phyloP scores from a whole-genome alignment of 2,113 vertebrate genomes.

The Anser cygnoides region DNA sequence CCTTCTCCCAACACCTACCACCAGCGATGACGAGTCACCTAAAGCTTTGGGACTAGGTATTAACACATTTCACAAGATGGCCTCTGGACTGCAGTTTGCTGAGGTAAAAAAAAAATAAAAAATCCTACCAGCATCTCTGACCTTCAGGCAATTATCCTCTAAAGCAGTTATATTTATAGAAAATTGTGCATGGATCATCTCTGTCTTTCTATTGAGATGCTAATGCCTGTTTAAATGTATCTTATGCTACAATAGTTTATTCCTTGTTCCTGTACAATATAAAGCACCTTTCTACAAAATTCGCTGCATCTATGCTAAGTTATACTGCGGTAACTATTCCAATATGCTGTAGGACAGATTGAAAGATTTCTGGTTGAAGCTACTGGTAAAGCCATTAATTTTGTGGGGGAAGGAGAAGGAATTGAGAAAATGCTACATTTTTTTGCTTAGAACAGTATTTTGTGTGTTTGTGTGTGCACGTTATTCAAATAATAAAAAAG shows the following conservation, averaged over 20 bases:
- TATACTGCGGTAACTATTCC: background rate
- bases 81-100: background rate
- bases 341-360: background rate
- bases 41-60: background rate
- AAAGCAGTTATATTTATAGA: constrained; percentile 33
- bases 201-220: constrained; percentile 12
- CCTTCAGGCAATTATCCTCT: background rate
- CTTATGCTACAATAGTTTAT: background rate
- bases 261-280: background rate
- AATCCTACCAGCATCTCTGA: background rate
- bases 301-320: background rate
- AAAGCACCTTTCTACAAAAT: constrained; percentile 20
- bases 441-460: constrained; percentile 39
- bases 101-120: background rate
- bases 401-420: background rate
- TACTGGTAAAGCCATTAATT: constrained; percentile 33
- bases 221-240: constrained; percentile 17
- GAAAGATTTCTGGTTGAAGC: constrained; percentile 41
- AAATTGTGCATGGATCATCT: constrained; percentile 27
- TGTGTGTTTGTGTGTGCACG: background rate
- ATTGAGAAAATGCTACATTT: constrained; percentile 20
- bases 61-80: background rate
- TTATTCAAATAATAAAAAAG: constrained; percentile 30
- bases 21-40: background rate
- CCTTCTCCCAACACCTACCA: background rate